These are phyloP conservation scores for Bursaphelenchus okinawaensis DNA, from an alignment of 2,888 invertebrate species.

Conservation along the genomic window DNA sequence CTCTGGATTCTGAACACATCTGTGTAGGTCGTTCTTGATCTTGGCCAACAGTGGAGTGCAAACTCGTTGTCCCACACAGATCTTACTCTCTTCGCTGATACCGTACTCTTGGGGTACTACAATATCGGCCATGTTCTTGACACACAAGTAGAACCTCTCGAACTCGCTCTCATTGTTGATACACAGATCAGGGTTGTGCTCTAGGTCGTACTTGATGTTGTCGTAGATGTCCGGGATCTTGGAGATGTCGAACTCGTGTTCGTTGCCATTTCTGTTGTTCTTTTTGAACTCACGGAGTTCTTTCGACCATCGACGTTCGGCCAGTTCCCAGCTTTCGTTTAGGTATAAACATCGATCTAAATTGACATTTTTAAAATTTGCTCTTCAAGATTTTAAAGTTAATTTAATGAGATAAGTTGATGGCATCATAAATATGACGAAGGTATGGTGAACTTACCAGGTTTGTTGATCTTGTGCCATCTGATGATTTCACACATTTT, in stretches of 20 bases:
- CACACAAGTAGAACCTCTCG: constrained; percentile 71
- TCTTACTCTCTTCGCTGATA: constrained; percentile 84
- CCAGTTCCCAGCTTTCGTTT: constrained; percentile 96
- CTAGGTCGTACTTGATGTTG: constrained; percentile 89
- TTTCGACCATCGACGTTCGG: constrained; percentile 71
- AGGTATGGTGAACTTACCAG: constrained; percentile 17
- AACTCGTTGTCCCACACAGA: constrained; percentile 92
- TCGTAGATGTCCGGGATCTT: constrained; percentile 86
- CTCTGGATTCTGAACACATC: constrained; percentile 71
- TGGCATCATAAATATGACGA: not conserved
- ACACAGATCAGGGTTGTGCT: constrained; percentile 80
- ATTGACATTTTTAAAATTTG: not conserved
- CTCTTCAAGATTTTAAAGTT: not conserved
- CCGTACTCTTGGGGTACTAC: constrained; percentile 94
- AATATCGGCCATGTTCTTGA: constrained; percentile 94
- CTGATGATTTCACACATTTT: constrained; percentile 65
- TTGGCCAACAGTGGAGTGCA: constrained; percentile 92
- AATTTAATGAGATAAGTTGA: not conserved
- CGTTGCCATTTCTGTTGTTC: constrained; percentile 26
- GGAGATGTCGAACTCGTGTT: constrained; percentile 77
- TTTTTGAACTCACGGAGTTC: constrained; percentile 78
- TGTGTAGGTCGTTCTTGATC: constrained; percentile 75
- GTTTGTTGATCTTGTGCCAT: constrained; percentile 41
- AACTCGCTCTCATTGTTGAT: constrained; percentile 63
- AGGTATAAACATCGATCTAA: constrained; percentile 72